Percentiles rank a stretch among this genome's conserved stretches.
phyloP scores from a whole-genome alignment of 2,888 invertebrate genomes.

The Parelbella ahira region DNA sequence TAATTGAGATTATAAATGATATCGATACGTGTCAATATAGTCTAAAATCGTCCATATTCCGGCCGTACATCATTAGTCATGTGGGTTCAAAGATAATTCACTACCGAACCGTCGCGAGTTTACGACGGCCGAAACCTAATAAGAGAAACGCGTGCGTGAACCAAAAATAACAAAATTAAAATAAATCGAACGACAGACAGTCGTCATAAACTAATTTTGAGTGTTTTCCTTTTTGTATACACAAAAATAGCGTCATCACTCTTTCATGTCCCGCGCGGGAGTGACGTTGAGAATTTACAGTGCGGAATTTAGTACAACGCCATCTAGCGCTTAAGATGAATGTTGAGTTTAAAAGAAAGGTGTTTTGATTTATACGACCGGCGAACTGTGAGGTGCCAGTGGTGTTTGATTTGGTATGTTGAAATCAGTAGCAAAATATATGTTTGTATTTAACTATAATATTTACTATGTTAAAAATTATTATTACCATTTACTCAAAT shows the following conservation, averaged over 20 bases:
- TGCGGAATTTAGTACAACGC: slow-evolving; percentile 60
- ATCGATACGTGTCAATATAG: slow-evolving; percentile 25
- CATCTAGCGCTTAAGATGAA: slow-evolving; percentile 68
- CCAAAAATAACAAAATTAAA: slow-evolving; percentile 79
- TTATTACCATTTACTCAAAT: too few relatives aligned
- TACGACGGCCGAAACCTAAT: slow-evolving; percentile 64
- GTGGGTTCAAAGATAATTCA: slow-evolving; percentile 62
- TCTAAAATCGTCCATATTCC: slow-evolving; percentile 43
- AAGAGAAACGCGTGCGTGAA: slow-evolving; percentile 59
- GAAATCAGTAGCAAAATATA: too few relatives aligned
- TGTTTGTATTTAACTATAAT: too few relatives aligned
- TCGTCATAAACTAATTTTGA: slow-evolving; percentile 81
- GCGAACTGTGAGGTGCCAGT: background rate
- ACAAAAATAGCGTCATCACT: slow-evolving; percentile 77
- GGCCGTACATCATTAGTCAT: slow-evolving; percentile 57
- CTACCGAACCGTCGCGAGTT: slow-evolving; percentile 62
- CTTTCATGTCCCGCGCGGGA: slow-evolving; percentile 72
- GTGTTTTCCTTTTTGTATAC: slow-evolving; percentile 75
- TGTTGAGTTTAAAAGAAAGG: slow-evolving; percentile 39
- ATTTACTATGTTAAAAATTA: too few relatives aligned
- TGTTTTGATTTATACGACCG: slow-evolving; percentile 58
- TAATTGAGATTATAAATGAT: slow-evolving; percentile 20
- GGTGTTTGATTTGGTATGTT: background rate
- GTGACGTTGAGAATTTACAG: slow-evolving; percentile 77
- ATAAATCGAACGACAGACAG: slow-evolving; percentile 80